phyloP scores from a whole-genome alignment of 2,888 invertebrate genomes.

The Dynastes grantii region DNA sequence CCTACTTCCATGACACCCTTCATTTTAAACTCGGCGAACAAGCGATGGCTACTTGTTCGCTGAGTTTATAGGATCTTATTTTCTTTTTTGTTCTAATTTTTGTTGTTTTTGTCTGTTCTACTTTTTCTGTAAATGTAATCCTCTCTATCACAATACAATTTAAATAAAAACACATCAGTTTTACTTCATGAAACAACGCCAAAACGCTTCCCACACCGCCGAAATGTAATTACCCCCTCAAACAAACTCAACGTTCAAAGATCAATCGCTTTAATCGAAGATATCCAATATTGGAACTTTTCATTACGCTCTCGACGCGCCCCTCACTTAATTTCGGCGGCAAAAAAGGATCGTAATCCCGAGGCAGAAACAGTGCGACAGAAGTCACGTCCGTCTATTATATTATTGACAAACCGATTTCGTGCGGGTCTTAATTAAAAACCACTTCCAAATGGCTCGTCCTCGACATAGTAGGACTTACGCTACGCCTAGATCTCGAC shows the following conservation, averaged over 20 bases:
- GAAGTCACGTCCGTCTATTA: conserved; percentile 25
- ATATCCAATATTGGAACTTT: background rate
- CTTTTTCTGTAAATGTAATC: too few species aligned
- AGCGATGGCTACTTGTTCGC: too few species aligned
- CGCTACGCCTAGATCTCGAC: background rate
- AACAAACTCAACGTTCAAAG: background rate
- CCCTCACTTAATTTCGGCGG: background rate
- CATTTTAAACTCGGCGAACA: too few species aligned
- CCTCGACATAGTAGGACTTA: background rate
- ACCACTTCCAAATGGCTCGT: conserved; percentile 2
- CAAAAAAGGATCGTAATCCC: background rate
- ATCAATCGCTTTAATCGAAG: background rate
- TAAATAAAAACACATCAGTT: too few species aligned
- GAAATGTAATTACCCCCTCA: background rate
- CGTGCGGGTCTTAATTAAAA: conserved; percentile 26
- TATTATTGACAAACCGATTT: conserved; percentile 30
- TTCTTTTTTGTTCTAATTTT: too few species aligned
- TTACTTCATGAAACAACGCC: too few species aligned
- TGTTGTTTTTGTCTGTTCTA: too few species aligned
- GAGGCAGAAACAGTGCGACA: background rate
- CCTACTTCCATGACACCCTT: too few species aligned
- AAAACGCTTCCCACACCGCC: background rate
- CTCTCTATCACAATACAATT: too few species aligned
- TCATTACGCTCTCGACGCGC: background rate
- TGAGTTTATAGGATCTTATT: too few species aligned